Percentiles rank a stretch among this genome's conserved stretches.
Conservation (phyloP, 37 sponge, comb jelly and placozoan genomes). For the Ianthella basta region DNA sequence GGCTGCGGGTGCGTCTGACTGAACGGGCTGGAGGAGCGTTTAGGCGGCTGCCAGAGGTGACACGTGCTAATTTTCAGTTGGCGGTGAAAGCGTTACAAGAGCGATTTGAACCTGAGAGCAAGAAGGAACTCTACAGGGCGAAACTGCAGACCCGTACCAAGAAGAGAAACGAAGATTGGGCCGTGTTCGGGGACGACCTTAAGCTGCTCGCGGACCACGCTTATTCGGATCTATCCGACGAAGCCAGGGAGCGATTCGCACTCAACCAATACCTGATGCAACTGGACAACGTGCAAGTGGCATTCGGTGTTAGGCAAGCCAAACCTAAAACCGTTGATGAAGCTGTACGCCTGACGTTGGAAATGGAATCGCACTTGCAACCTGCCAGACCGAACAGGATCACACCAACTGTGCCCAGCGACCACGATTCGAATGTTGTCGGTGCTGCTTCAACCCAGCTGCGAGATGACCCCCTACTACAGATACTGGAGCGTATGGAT, state of each 20-base stretch:
- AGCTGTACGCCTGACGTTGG: conserved; percentile 37
- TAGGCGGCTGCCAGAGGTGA: too few species aligned
- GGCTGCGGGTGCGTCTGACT: conserved; percentile 40
- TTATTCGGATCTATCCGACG: conserved; percentile 28
- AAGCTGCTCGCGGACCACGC: conserved; percentile 31
- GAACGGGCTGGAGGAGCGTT: too few species aligned
- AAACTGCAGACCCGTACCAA: conserved; percentile 21
- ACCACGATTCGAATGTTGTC: too few species aligned
- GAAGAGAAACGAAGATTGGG: conserved; percentile 37
- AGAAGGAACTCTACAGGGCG: conserved; percentile 12
- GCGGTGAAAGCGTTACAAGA: conserved; percentile 12
- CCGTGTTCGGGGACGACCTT: conserved; percentile 35
- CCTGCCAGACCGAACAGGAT: too few species aligned
- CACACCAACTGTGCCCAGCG: too few species aligned
- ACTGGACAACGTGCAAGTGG: conserved; percentile 26
- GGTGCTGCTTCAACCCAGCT: too few species aligned
- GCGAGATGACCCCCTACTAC: too few species aligned
- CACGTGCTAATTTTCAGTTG: neutral
- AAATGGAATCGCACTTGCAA: conserved; percentile 30
- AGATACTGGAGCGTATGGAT: too few species aligned
- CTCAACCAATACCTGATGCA: conserved; percentile 21
- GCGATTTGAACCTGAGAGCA: conserved; percentile 38
- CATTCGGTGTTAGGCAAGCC: conserved; percentile 29
- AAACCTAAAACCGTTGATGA: conserved; percentile 12
- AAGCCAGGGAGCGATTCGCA: conserved; percentile 20